Base-by-base conservation (phyloP, 2,797 vertebrate species). In the Paguma larvata region DNA sequence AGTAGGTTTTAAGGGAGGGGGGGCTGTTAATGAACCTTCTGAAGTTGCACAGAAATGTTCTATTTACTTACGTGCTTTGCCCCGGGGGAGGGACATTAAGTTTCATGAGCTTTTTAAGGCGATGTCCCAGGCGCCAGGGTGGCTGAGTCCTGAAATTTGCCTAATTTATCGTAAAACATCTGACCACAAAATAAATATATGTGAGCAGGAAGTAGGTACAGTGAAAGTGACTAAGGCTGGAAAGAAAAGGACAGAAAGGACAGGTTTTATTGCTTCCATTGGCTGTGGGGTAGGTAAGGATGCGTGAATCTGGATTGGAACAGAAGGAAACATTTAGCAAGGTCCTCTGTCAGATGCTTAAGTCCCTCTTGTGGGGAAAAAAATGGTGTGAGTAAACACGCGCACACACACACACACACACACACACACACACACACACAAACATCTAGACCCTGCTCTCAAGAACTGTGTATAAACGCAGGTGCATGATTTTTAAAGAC, bases 251-350 rank as follows among this genome's bases (percentile, higher is more conserved):
- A 5, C n/a, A 90, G 38, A 70, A 79, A 70, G 51, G 75, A 27
- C 51, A 93, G 23, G 14, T 75, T 96, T 93, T 94, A 87, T 82
- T 83, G n/a, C 79, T 92, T 83, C 46, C 7, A 38, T n/a, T 72
- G 34, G 16, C 56, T 59, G 2, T 51, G 23, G 75, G 21, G 62
- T 3, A 3, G 85, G 48, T 53, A 68, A 91, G 38, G 53, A 38
- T 44, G 51, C 59, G 38, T 27, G 46, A 59, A 27, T 34, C 1
- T 34, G 53, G 67, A n/a, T 5, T 56, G 68, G 11, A 34, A 25
- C 34, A 59, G 23, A 88, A 38, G 32, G 1, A 63, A 16, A 38
- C 13, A 0, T 23, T 59, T 38, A 89, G 12, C 18, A 77, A 34
- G 44, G 23, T 67, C 15, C 68, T 85, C 0, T 0, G 27, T 87